phyloP scores from a whole-genome alignment of 2,113 vertebrate species.

The Pomatostomus ruficeps region DNA sequence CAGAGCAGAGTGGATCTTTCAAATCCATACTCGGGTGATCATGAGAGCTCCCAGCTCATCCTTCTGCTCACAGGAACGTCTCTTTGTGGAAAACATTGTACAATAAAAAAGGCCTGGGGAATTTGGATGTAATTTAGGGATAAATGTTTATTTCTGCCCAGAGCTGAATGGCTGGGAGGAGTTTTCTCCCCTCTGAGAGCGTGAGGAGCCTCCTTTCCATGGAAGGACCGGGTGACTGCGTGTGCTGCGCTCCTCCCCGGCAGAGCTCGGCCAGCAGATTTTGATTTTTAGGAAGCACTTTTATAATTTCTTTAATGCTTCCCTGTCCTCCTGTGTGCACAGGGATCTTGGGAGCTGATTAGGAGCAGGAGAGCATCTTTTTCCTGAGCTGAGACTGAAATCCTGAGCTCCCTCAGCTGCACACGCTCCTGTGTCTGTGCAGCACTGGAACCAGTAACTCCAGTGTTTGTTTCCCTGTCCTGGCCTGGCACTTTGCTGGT shows the following conservation, averaged over 20 bases:
- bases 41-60: constrained; percentile 23
- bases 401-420: background rate
- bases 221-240: background rate
- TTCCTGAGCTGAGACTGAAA: background rate
- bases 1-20: constrained; percentile 15
- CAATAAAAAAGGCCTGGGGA: background rate
- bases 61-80: background rate
- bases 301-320: background rate
- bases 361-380: background rate
- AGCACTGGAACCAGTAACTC: background rate
- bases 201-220: background rate
- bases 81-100: background rate
- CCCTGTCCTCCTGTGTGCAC: background rate
- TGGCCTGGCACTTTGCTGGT: background rate
- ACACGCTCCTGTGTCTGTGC: background rate
- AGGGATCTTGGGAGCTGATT: background rate
- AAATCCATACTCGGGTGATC: constrained; percentile 11
- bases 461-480: background rate
- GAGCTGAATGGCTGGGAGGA: constrained; percentile 9
- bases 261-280: background rate
- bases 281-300: background rate
- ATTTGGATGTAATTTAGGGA: background rate
- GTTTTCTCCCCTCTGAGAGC: background rate
- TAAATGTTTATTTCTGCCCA: background rate
- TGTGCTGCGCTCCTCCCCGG: background rate